These are phyloP conservation scores for Cyrtodaria siliqua DNA, from an alignment of 2,888 invertebrate genomes.

Conservation along the genomic window DNA sequence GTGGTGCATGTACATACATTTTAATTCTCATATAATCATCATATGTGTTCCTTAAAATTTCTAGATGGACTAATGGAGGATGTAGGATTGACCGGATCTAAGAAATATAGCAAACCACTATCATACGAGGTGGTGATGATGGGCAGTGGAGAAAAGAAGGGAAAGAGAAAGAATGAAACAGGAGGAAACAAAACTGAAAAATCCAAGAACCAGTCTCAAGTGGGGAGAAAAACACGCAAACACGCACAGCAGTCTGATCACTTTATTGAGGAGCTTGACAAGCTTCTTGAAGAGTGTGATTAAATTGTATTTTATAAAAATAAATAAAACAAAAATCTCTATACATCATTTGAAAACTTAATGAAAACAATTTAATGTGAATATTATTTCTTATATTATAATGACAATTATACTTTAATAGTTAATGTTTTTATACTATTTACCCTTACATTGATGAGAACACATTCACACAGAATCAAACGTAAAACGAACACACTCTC, in stretches of 20 bases:
- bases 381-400: too few species aligned
- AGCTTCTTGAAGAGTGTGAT: conserved; percentile 32
- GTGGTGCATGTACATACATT: too few species aligned
- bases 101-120: not conserved
- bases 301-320: not conserved
- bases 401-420: too few species aligned
- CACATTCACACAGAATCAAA: too few species aligned
- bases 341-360: not conserved
- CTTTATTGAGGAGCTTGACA: conserved; percentile 41
- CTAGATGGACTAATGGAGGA: conserved; percentile 11
- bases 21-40: too few species aligned
- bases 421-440: too few species aligned
- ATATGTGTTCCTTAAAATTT: too few species aligned
- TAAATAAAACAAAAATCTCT: not conserved
- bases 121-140: conserved; percentile 19
- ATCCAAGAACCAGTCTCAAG: not conserved
- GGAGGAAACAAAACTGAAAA: not conserved
- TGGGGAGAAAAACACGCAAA: not conserved
- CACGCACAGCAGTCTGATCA: conserved; percentile 11
- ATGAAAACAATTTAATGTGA: not conserved
- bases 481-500: too few species aligned
- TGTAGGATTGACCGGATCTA: not conserved
- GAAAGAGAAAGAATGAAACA: not conserved
- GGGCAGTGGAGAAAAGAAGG: not conserved
- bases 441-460: too few species aligned